phyloP scores from a whole-genome alignment of 1,140 invertebrate species.

The Phthorimaea operculella region DNA sequence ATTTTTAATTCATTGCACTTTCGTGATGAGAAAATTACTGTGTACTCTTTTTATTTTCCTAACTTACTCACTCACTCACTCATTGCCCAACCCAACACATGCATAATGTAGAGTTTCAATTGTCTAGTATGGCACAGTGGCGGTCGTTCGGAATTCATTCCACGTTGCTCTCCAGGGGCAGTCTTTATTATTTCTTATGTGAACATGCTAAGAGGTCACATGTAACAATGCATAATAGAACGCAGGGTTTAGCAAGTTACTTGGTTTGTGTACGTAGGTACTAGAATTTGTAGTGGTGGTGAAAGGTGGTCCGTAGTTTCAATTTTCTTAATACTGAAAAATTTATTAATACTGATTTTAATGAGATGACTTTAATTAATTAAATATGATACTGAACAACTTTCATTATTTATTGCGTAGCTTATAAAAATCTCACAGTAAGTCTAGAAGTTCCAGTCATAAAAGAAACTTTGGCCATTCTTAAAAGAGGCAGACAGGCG shows the following conservation, averaged over 20 bases:
- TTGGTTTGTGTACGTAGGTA: neutral
- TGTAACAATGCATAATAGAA: neutral
- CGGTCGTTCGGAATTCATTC: slow-evolving; percentile 43
- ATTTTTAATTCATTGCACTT: slow-evolving; percentile 40
- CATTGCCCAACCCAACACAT: slow-evolving; percentile 17
- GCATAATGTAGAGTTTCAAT: slow-evolving; percentile 46
- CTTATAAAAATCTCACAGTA: neutral
- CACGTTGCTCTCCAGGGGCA: slow-evolving; percentile 3
- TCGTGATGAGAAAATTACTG: too few relatives aligned
- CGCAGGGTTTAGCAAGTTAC: neutral
- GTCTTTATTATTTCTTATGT: slow-evolving; percentile 1
- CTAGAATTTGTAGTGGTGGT: neutral
- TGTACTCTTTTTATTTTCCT: too few relatives aligned
- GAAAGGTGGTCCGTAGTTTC: too few relatives aligned
- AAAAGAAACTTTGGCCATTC: neutral
- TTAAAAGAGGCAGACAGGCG: neutral
- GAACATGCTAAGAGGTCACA: neutral
- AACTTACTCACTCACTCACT: too few relatives aligned
- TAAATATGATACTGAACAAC: neutral
- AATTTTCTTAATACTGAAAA: too few relatives aligned
- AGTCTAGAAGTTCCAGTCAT: neutral
- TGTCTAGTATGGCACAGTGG: slow-evolving; percentile 35
- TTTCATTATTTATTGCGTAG: neutral
- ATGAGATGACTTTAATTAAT: too few relatives aligned
- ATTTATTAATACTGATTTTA: too few relatives aligned